Percentiles rank a stretch among this genome's conserved stretches.
Conservation (phyloP, 2,888 invertebrate species). For the Colostygia pectinataria region DNA sequence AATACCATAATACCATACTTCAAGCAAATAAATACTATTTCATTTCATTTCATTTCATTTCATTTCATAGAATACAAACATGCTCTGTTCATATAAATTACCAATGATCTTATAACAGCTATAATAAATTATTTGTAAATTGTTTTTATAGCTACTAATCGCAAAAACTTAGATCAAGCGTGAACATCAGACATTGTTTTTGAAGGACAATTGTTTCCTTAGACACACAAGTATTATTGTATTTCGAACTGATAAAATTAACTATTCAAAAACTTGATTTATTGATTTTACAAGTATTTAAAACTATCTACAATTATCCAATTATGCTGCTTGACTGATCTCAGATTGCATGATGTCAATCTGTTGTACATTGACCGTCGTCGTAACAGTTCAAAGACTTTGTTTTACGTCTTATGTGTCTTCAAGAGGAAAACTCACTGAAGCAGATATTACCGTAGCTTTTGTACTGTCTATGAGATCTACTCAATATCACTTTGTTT, state of each 20-base stretch:
- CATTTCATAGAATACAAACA: too few species aligned
- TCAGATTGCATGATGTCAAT: constrained; percentile 51
- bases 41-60: too few species aligned
- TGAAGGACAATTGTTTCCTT: too few species aligned
- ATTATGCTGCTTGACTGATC: constrained; percentile 43
- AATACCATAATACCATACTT: too few species aligned
- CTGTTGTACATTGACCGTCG: constrained; percentile 49
- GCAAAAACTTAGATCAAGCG: neutral
- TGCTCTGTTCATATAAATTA: too few species aligned
- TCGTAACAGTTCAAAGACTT: constrained; percentile 39
- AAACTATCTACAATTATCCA: constrained; percentile 28
- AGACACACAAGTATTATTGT: too few species aligned
- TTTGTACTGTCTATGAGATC: neutral
- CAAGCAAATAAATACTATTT: too few species aligned
- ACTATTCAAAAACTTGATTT: too few species aligned
- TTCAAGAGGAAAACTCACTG: constrained; percentile 26
- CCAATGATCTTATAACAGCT: too few species aligned
- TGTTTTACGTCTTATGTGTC: constrained; percentile 30
- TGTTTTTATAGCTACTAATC: too few species aligned
- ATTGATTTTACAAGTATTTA: constrained; percentile 6
- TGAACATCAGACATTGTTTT: neutral
- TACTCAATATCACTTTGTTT: neutral
- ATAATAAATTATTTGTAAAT: too few species aligned
- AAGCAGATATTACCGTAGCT: constrained; percentile 13
- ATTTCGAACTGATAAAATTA: neutral